phyloP scores from a whole-genome alignment of 2,888 invertebrate species.

The Hofmannophila pseudospretella region DNA sequence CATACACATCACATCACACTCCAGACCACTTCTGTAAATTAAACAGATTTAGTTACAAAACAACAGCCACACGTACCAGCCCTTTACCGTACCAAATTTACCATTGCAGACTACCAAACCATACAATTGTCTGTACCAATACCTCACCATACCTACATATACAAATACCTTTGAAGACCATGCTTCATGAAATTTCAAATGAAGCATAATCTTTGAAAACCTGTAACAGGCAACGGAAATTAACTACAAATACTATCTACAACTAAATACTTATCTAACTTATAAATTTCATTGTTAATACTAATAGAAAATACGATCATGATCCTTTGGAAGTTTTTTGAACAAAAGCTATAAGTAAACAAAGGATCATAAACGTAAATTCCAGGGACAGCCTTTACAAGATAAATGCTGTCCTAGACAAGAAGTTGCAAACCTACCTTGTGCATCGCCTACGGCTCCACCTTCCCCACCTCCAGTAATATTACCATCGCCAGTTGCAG shows the following conservation, averaged over 20 bases:
- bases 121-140: slow-evolving; percentile 4
- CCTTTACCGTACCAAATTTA: not conserved
- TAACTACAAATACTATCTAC: slow-evolving; percentile 19
- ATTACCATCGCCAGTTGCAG: slow-evolving; percentile 71
- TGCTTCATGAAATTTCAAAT: slow-evolving; percentile 17
- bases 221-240: slow-evolving; percentile 15
- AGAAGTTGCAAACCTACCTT: slow-evolving; percentile 70
- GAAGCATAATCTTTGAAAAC: slow-evolving; percentile 14
- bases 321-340: slow-evolving; percentile 18
- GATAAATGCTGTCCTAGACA: slow-evolving; percentile 18
- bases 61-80: too few species aligned
- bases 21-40: too few species aligned
- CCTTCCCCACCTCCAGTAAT: slow-evolving; percentile 71
- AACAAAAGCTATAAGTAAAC: not conserved
- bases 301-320: slow-evolving; percentile 31
- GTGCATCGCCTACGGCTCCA: slow-evolving; percentile 75
- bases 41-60: too few species aligned
- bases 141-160: slow-evolving; percentile 2
- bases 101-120: not conserved
- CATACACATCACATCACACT: too few species aligned
- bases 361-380: slow-evolving; percentile 21
- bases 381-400: slow-evolving; percentile 15
- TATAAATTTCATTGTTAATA: slow-evolving; percentile 68
- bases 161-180: slow-evolving; percentile 7
- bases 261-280: slow-evolving; percentile 23